Conservation (phyloP, 2,113 vertebrate genomes). For the Oncorhynchus clarkii region DNA sequence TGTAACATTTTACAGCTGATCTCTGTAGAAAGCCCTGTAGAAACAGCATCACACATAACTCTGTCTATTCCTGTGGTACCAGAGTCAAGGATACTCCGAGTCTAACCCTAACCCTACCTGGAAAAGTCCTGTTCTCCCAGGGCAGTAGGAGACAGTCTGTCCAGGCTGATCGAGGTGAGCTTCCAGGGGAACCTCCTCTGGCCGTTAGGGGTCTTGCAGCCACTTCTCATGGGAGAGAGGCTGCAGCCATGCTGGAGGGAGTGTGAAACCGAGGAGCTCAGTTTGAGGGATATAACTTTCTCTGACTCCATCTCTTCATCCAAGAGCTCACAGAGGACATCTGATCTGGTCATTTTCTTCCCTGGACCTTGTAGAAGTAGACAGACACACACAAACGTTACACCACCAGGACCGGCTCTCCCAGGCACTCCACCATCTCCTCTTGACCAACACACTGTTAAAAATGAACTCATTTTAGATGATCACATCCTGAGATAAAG, state of each 20-base stretch:
- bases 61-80: no score
- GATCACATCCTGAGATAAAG: not conserved
- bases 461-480: not conserved
- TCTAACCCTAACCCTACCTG: constrained; percentile 48
- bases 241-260: constrained; percentile 23
- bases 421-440: not conserved
- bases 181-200: not conserved
- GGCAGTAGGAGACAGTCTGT: not conserved
- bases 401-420: not conserved
- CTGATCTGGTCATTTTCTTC: constrained; percentile 40
- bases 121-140: constrained; percentile 14
- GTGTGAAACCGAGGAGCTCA: constrained; percentile 65
- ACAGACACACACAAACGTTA: not conserved
- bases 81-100: no score
- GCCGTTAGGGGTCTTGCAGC: no score
- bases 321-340: constrained; percentile 67
- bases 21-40: no score
- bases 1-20: no score
- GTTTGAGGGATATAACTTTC: constrained; percentile 50
- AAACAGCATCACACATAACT: no score
- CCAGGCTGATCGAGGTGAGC: constrained; percentile 9
- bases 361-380: constrained; percentile 22
- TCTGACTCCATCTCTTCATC: constrained; percentile 61
- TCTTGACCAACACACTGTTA: not conserved
- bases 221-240: constrained; percentile 43